Evolutionary conservation across 2,113 vertebrate genomes (phyloP).

Genomic region (Ginglymostoma cirratum): DNA sequence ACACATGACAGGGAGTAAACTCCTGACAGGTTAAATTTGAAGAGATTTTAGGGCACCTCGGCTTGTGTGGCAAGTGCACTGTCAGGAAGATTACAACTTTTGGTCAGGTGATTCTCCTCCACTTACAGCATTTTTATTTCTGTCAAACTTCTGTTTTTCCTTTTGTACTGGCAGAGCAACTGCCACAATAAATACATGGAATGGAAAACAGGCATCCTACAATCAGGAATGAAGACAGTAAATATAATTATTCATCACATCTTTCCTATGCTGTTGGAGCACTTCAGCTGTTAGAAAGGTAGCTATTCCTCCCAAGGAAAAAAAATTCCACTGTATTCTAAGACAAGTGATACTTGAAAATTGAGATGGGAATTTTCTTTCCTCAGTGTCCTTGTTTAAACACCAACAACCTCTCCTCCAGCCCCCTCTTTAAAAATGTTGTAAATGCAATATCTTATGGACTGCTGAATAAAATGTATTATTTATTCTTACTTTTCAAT

Average conservation of each 20-base stretch:
- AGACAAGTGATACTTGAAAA: neutral
- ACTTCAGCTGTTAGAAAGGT: neutral
- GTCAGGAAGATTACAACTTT: constrained; percentile 3
- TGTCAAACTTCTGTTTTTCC: neutral
- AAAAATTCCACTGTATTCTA: neutral
- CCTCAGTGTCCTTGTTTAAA: neutral
- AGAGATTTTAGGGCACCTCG: neutral
- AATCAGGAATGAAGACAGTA: neutral
- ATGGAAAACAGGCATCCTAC: neutral
- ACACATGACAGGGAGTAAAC: neutral
- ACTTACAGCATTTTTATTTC: neutral
- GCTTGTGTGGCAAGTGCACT: neutral
- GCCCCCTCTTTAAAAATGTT: neutral
- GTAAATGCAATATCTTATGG: neutral
- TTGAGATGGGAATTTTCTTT: neutral
- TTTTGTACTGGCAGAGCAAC: neutral
- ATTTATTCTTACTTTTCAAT: neutral
- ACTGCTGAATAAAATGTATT: neutral
- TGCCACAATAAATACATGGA: neutral
- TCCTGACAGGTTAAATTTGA: neutral
- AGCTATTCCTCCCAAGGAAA: neutral
- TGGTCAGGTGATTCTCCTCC: neutral
- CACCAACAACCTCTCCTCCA: too few relatives aligned
- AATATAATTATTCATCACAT: neutral
- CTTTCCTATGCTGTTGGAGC: neutral